phyloP scores from a whole-genome alignment of 2,797 vertebrate genomes.

The Parauchenoglanis ngamensis region DNA sequence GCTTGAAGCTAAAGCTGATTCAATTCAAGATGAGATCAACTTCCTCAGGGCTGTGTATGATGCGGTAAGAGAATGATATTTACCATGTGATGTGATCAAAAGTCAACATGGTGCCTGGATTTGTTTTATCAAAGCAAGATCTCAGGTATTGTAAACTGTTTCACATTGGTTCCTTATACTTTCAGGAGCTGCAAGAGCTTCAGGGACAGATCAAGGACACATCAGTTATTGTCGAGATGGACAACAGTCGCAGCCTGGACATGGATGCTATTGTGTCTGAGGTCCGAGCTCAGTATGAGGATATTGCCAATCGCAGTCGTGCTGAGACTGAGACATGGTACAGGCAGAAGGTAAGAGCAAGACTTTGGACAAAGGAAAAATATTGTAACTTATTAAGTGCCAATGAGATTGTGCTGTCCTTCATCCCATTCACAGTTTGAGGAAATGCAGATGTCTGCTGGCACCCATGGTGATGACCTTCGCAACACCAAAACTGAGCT shows the following conservation, averaged over 20 bases:
- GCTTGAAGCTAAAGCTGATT: slow-evolving; percentile 84
- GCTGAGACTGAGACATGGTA: slow-evolving; percentile 86
- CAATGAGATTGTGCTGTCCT: background rate
- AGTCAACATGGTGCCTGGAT: background rate
- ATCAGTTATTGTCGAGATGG: slow-evolving; percentile 85
- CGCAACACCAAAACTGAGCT: slow-evolving; percentile 84
- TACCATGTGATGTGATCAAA: background rate
- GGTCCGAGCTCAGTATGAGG: slow-evolving; percentile 86
- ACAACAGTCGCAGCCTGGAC: slow-evolving; percentile 85
- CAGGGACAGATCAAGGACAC: slow-evolving; percentile 87
- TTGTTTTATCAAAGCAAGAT: background rate
- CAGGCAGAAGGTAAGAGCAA: slow-evolving; percentile 69
- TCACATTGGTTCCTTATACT: background rate
- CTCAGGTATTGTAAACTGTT: background rate
- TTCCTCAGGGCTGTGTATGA: slow-evolving; percentile 85
- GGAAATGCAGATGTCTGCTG: slow-evolving; percentile 68
- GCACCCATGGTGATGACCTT: slow-evolving; percentile 65
- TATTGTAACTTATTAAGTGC: background rate
- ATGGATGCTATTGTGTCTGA: slow-evolving; percentile 85
- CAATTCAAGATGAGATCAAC: slow-evolving; percentile 86
- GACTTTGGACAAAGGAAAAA: background rate
- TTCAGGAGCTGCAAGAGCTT: slow-evolving; percentile 83
- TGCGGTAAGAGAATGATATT: slow-evolving; percentile 72
- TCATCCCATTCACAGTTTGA: slow-evolving; percentile 54
- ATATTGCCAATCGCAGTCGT: slow-evolving; percentile 78